Base-by-base conservation (phyloP, 2,888 invertebrate genomes). In the Lapara coniferarum region DNA sequence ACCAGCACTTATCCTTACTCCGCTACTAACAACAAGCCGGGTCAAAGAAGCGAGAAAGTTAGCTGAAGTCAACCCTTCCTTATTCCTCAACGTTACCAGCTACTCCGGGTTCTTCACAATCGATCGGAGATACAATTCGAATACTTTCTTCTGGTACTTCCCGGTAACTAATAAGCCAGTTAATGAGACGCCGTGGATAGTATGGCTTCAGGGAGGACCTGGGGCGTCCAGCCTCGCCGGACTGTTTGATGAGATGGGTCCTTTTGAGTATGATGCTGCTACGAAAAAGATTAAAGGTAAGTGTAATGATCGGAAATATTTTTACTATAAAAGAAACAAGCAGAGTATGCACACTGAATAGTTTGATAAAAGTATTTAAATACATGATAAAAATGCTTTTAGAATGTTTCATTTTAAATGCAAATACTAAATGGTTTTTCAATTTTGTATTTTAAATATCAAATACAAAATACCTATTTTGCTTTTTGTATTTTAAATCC, bases 181-280 rank as follows among this genome's bases (percentile, higher is more conserved):
- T 10, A 78, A 78, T n/a, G 79, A 84, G 51, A 85, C 88, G 4
- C 98, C 98, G 0, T 91, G 98, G 79, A 94, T 97, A 51, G 95
- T 98, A 71, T 98, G 98, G 98, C 90, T 98, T 14, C 96, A 98
- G 94, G 98, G 98, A 14, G 98, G 98, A 0, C 98, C 98, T 0
- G 98, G 95, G 0, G 96, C 95, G 0, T 96, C 97, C 0, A 96
- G 96, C 51, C 72, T 92, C 5, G 84, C 83, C 1, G 92, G 90
- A 0, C 79, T 91, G 0, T 92, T 92, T 66, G 84, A 85, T 30
- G 91, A 92, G 72, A 87, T 92, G n/a, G 92, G 92, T 58, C 92
- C 92, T 0, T 86, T 93, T 68, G 77, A 81, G 67, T 84, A 83
- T 67, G 67, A 67, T 12, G 71, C 79, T 53, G 71, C 71, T n/a